Conservation (phyloP, 2,797 vertebrate species). For the Macropodus opercularis region DNA sequence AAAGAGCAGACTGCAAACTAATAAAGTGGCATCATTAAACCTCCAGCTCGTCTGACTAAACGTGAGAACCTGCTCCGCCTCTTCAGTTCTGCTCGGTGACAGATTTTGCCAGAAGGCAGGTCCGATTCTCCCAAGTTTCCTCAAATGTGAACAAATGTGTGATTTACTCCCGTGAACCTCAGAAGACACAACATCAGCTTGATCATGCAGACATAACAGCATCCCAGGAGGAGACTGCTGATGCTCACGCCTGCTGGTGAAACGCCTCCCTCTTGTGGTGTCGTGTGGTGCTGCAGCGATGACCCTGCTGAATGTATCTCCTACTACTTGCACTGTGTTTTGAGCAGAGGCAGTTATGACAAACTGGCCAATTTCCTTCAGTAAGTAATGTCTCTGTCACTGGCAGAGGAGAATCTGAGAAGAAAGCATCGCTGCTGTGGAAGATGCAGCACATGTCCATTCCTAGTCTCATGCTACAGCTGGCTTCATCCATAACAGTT, state of each 20-base stretch:
- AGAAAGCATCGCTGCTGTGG: too few relatives aligned
- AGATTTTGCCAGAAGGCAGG: conserved; percentile 23
- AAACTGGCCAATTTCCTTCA: too few relatives aligned
- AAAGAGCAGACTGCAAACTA: conserved; percentile 36
- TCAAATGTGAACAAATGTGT: conserved; percentile 3
- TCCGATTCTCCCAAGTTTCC: conserved; percentile 28
- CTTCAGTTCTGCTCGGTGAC: neutral
- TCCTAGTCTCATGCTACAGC: too few relatives aligned
- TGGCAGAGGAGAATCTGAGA: too few relatives aligned
- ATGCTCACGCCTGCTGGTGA: conserved; percentile 12
- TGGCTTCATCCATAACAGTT: too few relatives aligned
- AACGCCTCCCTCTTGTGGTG: conserved; percentile 60
- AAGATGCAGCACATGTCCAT: too few relatives aligned
- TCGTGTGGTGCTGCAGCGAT: conserved; percentile 37
- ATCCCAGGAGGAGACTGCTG: neutral
- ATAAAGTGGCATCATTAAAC: too few relatives aligned
- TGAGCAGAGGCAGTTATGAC: too few relatives aligned
- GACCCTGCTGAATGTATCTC: too few relatives aligned
- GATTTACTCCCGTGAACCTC: neutral
- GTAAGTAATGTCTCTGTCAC: too few relatives aligned
- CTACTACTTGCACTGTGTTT: too few relatives aligned
- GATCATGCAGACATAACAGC: neutral
- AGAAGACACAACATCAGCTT: neutral
- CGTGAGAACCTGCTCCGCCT: neutral
- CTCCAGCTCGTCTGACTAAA: too few relatives aligned